A percentile compares a stretch with the other conserved stretches of the same genome.
Conservation (phyloP, 2,888 invertebrate species). For the Rhodophaea formosa region DNA sequence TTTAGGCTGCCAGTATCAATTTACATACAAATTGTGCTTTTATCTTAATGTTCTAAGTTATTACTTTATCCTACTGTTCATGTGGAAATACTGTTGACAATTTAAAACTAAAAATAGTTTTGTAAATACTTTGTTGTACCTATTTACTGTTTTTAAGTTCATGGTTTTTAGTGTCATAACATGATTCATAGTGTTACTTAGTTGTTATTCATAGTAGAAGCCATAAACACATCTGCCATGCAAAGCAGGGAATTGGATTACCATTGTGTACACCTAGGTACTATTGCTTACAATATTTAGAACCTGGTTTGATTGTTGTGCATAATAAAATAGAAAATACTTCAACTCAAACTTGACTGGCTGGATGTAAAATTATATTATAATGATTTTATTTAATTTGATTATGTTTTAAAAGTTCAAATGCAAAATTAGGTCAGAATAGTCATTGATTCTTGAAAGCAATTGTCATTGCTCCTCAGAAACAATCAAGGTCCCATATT, state of each 20-base stretch:
- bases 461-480: too few relatives aligned
- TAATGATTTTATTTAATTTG: too few relatives aligned
- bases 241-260: not conserved
- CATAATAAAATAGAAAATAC: too few relatives aligned
- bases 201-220: not conserved
- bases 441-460: too few relatives aligned
- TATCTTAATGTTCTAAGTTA: not conserved
- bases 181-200: slow-evolving; percentile 1
- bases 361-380: too few relatives aligned
- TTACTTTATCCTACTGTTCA: not conserved
- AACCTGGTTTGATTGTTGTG: not conserved
- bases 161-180: not conserved
- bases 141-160: not conserved
- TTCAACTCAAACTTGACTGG: too few relatives aligned
- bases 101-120: not conserved
- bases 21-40: not conserved
- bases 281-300: not conserved
- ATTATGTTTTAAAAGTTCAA: too few relatives aligned
- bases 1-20: not conserved
- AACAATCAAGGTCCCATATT: too few relatives aligned
- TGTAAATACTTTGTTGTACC: not conserved
- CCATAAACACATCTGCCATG: not conserved
- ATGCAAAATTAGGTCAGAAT: too few relatives aligned
- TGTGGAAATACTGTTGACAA: not conserved
- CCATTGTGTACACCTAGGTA: not conserved